phyloP scores from a whole-genome alignment of 2,113 vertebrate species.

The Herpailurus yagouaroundi region DNA sequence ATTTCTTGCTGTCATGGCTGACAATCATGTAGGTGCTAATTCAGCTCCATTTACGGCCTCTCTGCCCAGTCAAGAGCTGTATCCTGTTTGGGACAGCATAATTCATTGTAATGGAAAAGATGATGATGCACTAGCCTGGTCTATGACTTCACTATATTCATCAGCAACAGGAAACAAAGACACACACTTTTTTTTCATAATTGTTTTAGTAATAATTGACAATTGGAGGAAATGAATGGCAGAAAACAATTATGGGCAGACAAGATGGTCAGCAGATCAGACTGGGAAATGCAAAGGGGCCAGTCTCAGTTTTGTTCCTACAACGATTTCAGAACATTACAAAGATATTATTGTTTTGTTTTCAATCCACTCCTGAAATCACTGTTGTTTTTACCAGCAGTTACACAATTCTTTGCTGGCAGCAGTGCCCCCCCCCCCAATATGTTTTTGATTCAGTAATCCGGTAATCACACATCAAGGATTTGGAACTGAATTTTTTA shows the following conservation, averaged over 20 bases:
- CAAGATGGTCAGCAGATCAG: constrained; percentile 72
- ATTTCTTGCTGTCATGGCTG: not conserved
- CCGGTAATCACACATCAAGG: not conserved
- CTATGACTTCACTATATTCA: constrained; percentile 76
- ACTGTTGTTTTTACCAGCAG: constrained; percentile 54
- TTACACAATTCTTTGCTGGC: constrained; percentile 54
- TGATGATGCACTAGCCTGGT: constrained; percentile 50
- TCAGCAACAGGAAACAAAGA: constrained; percentile 76
- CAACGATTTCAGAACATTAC: not conserved
- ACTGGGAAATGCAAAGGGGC: constrained; percentile 48
- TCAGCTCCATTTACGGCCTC: not conserved
- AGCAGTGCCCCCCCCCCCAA: not conserved
- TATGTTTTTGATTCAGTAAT: constrained; percentile 55
- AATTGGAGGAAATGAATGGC: constrained; percentile 82
- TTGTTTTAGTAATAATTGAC: constrained; percentile 82
- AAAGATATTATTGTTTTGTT: constrained; percentile 60
- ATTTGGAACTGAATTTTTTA: not conserved
- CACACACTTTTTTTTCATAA: constrained; percentile 63
- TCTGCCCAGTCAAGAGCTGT: not conserved
- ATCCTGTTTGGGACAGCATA: constrained; percentile 78
- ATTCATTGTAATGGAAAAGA: constrained; percentile 74
- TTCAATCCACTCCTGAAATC: constrained; percentile 46
- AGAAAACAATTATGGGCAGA: constrained; percentile 76
- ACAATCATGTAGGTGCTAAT: constrained; percentile 39
- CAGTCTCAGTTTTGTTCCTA: not conserved